Base-by-base conservation (phyloP, 2,113 vertebrate species). In the Megaceryle torquata region DNA sequence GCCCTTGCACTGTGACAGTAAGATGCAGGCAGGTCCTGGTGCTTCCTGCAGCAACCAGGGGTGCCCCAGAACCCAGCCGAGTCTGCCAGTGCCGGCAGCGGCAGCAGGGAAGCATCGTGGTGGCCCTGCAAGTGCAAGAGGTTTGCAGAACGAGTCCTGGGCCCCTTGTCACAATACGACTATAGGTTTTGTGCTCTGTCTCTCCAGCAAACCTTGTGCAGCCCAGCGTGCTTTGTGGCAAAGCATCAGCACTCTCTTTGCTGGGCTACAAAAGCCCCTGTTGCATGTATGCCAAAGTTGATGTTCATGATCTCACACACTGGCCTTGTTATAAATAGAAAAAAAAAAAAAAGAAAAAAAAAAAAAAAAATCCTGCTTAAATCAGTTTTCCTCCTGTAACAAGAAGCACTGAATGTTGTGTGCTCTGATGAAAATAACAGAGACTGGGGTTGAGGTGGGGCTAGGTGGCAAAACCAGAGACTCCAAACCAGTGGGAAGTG, bases 1-100 rank as follows among this genome's bases (percentile, higher is more conserved):
- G 7, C 6, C 48, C 44, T 15, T 5, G 21, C 1, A 0, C 50
- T 3, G 9, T 6, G 41, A 9, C 35, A 44, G 0, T 2, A 7
- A 19, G 69, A 10, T 8, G 28, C 3, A 2, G 35, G 75, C 48
- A 22, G 63, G 39, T 6, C 4, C 22, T 0, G 1, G 26, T 4
- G 0, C 33, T 53, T 15, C 19, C 24, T 19, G 44, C 17, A 41
- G 64, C 37, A 35, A 39, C 16, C 24, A 1, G 35, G 18, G 78
- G 35, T 37, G 61, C 13, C 63, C 4, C 8, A 0, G 4, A 8
- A 35, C n/a, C 39, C 35, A 26, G 15, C n/a, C 9, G 5, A 33
- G 41, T 14, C 51, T 10, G 28, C 26, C 68, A 2, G 0, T 18
- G 15, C 48, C 15, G 0, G 33, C 64, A 81, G 28, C 68, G 0